Evolutionary conservation across 92 coral and sea anemone species (phyloP).

Genomic region (Epizoanthus scotinus): DNA sequence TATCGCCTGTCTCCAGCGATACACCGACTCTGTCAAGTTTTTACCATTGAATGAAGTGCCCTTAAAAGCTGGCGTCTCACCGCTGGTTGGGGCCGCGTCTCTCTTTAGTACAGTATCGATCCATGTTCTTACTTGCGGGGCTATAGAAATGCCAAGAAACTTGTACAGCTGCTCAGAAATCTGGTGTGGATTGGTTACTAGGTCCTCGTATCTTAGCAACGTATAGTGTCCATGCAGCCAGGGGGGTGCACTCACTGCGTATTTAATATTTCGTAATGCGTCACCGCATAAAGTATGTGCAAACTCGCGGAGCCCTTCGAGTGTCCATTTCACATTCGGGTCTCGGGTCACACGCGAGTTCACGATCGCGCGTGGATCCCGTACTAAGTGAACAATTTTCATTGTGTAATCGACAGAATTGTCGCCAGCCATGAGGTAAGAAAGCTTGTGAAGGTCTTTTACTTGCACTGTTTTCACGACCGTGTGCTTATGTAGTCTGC

Average conservation of each 20-base stretch:
- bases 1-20: slow-evolving; percentile 67
- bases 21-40: slow-evolving; percentile 60
- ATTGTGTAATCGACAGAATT: slow-evolving; percentile 72
- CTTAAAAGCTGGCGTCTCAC: slow-evolving; percentile 11
- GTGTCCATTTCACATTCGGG: slow-evolving; percentile 64
- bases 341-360: slow-evolving; percentile 64
- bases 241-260: slow-evolving; percentile 84
- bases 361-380: slow-evolving; percentile 91
- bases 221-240: slow-evolving; percentile 83
- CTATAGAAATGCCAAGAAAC: slow-evolving; percentile 74
- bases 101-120: slow-evolving; percentile 59
- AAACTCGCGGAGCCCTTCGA: slow-evolving; percentile 59
- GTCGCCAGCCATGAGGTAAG: slow-evolving; percentile 71
- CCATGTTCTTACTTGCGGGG: slow-evolving; percentile 79
- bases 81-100: slow-evolving; percentile 57
- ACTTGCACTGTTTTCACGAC: slow-evolving; percentile 83
- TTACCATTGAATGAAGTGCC: slow-evolving; percentile 34
- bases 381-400: slow-evolving; percentile 88
- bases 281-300: slow-evolving; percentile 72
- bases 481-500: slow-evolving; percentile 81
- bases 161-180: slow-evolving; percentile 80
- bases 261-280: slow-evolving; percentile 74
- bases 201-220: slow-evolving; percentile 90
- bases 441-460: slow-evolving; percentile 74
- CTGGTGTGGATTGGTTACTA: slow-evolving; percentile 76